Evolutionary conservation across 2,888 invertebrate species (phyloP).

Genomic region (Pyrocoelia pectoralis): DNA sequence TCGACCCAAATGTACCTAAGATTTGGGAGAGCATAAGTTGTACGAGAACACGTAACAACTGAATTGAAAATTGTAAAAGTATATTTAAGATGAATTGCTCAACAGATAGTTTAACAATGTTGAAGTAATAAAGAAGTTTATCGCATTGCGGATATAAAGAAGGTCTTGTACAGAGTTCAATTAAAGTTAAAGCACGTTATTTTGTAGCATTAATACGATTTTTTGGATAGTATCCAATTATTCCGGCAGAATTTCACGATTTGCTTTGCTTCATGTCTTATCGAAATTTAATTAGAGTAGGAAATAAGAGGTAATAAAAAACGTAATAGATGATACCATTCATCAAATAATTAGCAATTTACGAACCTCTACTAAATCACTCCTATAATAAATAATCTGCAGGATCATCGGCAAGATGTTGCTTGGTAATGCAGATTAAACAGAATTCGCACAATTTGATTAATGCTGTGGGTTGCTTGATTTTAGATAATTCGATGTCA

Average conservation of each 20-base stretch:
- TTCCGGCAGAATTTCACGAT: conserved; percentile 27
- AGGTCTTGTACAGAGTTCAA: conserved; percentile 28
- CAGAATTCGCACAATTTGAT: conserved; percentile 53
- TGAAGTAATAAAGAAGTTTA: conserved; percentile 16
- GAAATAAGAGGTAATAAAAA: not conserved
- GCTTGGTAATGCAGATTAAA: conserved; percentile 50
- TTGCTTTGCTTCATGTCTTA: conserved; percentile 30
- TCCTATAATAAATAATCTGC: conserved; percentile 48
- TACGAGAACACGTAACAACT: too few relatives aligned
- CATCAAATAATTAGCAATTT: conserved; percentile 47
- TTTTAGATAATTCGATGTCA: conserved; percentile 45
- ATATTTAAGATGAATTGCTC: not conserved
- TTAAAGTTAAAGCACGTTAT: conserved; percentile 31
- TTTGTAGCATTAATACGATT: conserved; percentile 30
- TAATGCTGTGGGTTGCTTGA: conserved; percentile 47
- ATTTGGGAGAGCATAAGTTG: too few relatives aligned
- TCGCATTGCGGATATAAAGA: conserved; percentile 32
- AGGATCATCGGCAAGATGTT: conserved; percentile 48
- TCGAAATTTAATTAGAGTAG: conserved; percentile 14
- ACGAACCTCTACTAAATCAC: conserved; percentile 47
- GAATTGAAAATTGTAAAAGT: not conserved
- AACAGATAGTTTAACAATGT: not conserved
- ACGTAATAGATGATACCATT: conserved; percentile 34
- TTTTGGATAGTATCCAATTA: conserved; percentile 28
- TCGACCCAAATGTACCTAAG: too few relatives aligned